Base-by-base conservation (phyloP, 2,113 vertebrate species). In the Dolichallabes microphthalmus region DNA sequence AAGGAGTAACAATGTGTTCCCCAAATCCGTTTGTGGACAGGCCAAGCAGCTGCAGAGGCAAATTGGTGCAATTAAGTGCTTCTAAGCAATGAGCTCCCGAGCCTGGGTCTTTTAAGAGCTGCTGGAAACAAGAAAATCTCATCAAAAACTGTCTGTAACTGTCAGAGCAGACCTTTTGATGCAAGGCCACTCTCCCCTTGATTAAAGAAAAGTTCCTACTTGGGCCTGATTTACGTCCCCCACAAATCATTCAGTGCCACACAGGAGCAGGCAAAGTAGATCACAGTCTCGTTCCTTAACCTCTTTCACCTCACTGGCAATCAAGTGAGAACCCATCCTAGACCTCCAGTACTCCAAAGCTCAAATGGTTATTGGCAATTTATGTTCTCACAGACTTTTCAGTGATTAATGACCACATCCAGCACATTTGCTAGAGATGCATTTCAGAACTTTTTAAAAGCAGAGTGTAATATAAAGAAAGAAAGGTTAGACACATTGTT, bases 131-230 rank as follows among this genome's bases (percentile, higher is more conserved):
- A 87, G 92, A 91, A 92, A 90, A 92, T 90, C 86, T 39, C 64
- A 83, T 89, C 86, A 76, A 87, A 90, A 91, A 91, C 92, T 89
- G 85, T 90, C 91, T 52, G 80, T 90, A 93, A 92, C 92, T 93
- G 90, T 93, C 92, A 91, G 90, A 89, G 82, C 90, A 91, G 39
- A 90, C 80, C 88, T 93, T 93, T 94, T 93, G 90, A 94, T 93
- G 92, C 91, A 91, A 92, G 91, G 93, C 92, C 86, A 91, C 89
- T 90, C 88, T 32, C 55, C 86, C 86, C 89, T 87, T 95, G 93
- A 95, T 95, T 95, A 95, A 94, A 95, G 94, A 92, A 90, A 88
- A 89, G 64, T 61, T 57, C 53, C 35, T 68, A 77, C 64, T 80
- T 58, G 52, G 61, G 11, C 69, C 57, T 71, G 87, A 77, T 82